Conservation (phyloP, 35 echinoderm and acorn worm genomes). For the Eucidaris tribuloides region DNA sequence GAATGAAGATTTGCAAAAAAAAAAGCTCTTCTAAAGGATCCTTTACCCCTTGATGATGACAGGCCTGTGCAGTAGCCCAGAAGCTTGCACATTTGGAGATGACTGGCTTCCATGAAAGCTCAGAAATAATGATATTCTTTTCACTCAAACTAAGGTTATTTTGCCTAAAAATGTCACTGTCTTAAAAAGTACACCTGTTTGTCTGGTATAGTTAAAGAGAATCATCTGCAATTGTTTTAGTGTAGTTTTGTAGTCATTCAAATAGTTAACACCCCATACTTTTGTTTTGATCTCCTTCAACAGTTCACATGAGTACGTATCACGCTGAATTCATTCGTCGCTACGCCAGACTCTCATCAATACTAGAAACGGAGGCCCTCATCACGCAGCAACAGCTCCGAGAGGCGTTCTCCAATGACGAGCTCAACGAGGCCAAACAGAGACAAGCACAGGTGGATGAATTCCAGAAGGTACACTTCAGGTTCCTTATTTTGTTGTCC, state of each 20-base stretch:
- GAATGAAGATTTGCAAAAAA: too few relatives aligned
- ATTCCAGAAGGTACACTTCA: constrained; percentile 78
- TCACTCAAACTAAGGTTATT: too few relatives aligned
- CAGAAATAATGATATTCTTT: too few relatives aligned
- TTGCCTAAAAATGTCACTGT: too few relatives aligned
- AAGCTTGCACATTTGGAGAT: too few relatives aligned
- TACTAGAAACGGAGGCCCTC: constrained; percentile 85
- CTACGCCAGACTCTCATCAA: constrained; percentile 86
- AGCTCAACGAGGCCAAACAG: constrained; percentile 84
- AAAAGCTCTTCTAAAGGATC: too few relatives aligned
- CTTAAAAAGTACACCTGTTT: too few relatives aligned
- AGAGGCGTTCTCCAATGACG: constrained; percentile 84
- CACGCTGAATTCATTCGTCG: constrained; percentile 87
- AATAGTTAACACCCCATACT: background rate
- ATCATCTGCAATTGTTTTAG: background rate
- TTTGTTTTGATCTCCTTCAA: background rate
- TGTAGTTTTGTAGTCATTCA: background rate
- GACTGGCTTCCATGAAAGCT: too few relatives aligned
- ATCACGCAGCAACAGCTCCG: constrained; percentile 84
- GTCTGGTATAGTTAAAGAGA: too few relatives aligned
- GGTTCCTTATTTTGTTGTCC: too few relatives aligned
- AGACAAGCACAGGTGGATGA: constrained; percentile 79
- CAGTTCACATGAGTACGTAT: constrained; percentile 93
- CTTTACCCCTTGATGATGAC: too few relatives aligned
- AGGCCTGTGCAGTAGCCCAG: too few relatives aligned